Base-by-base conservation (phyloP, 2,888 invertebrate species). In the Drosophila kokeensis region DNA sequence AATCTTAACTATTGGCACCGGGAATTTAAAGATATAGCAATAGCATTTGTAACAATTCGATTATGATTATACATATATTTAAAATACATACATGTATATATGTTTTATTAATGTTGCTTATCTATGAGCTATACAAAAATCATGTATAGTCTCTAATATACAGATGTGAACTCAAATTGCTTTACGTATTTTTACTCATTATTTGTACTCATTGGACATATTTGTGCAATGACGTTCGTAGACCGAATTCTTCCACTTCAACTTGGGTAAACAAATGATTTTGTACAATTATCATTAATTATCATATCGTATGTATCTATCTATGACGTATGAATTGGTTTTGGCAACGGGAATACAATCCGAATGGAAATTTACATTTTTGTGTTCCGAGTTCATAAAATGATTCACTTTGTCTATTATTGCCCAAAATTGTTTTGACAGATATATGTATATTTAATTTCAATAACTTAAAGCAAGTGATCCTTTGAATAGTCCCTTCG, bases 181-280 rank as follows among this genome's bases (percentile, higher is more conserved):
- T 53, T 34, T 24, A 15, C 4, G 2, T 24, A 34, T 24, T 38
- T 62, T 58, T 60, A 34, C 32, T 63, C 36, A 38, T 49, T n/a
- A n/a, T n/a, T n/a, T n/a, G 32, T 50, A 55, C 42, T 24, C 50
- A 27, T 40, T 21, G 18, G 21, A 2, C 40, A 27, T 24, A 38
- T 71, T 81, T 65, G 27, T 11, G 18, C 30, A 50, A 42, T 69
- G 78, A 81, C 63, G 61, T 49, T 40, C 60, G 57, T 18, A 69
- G 61, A 59, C 27, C 27, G 30, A 15, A 58, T 27, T 55, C 21
- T 38, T 57, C 24, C 62, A 52, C 59, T 48, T 60, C 30, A 66
- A 59, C 45, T 77, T 63, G 60, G 18, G 49, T 60, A 81, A 81
- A 63, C 62, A 77, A 69, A 53, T 54, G 10, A 11, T 45, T 48